Base-by-base conservation (phyloP, 2,888 invertebrate species). In the Arenicola marina region DNA sequence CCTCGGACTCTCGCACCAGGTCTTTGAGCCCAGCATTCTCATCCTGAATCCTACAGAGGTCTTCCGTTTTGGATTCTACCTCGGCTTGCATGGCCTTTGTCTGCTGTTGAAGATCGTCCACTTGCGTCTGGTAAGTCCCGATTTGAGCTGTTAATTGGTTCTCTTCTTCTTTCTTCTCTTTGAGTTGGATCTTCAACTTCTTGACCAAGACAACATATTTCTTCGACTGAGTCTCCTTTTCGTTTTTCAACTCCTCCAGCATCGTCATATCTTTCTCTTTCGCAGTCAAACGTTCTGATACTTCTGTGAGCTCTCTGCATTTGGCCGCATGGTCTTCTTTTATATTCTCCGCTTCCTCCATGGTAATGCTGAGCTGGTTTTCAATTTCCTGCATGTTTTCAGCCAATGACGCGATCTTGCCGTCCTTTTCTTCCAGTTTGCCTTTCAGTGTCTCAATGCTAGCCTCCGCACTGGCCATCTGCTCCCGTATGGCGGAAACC, bases 201-300 rank as follows among this genome's bases (percentile, higher is more conserved):
- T 62, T 62, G 3, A 62, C 59, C 18, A 57, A 28, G 28, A 38
- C n/a, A 28, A 62, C 34, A 44, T 62, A 61, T 32, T 62, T 61
- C 46, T 62, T 62, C 15, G 24, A 2, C 59, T 61, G 58, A 3
- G 32, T 44, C 33, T 62, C 62, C 32, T 44, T 61, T 43, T 59
- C 53, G 4, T 59, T 29, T 24, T 53, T 4, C n/a, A 21, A 26
- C 18, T 59, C 29, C 4, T 32, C 21, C 18, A 45, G 1, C 1
- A 18, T n/a, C 7, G 24, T 18, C 15, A 57, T 44, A 18, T 57
- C 24, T 15, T 21, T 7, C 32, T 53, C 53, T 53, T 28, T 32
- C 24, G 7, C 15, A 31, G 48, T n/a, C n/a, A 48, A 24, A n/a
- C 18, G 7, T 24, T 48, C 48, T 7, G 7, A 7, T 24, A 48